These are phyloP conservation scores for Schizaphis graminum DNA, from an alignment of 2,888 invertebrate genomes.

Conservation along the genomic window DNA sequence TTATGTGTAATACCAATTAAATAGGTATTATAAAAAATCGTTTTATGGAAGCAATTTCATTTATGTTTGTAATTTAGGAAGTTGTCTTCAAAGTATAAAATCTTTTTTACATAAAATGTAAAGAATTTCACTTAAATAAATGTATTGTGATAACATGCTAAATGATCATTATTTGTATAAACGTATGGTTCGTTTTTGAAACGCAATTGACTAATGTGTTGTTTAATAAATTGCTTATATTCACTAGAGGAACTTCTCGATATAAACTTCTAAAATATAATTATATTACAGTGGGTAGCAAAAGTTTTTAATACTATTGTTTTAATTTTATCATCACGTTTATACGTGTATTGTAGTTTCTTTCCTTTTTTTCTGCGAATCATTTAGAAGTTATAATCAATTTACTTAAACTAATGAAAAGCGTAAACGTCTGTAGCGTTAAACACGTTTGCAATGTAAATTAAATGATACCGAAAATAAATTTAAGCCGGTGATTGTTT, in stretches of 20 bases:
- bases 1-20: neutral
- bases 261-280: neutral
- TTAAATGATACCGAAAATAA: slow-evolving; percentile 15
- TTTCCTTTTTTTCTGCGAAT: neutral
- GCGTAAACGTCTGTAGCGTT: neutral
- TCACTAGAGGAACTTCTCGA: neutral
- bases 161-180: too few species aligned
- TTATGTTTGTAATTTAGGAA: neutral
- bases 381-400: slow-evolving; percentile 6
- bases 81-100: neutral
- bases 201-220: neutral
- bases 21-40: neutral
- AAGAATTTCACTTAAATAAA: neutral
- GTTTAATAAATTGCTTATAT: neutral
- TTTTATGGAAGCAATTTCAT: neutral
- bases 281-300: neutral
- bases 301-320: neutral
- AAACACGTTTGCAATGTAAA: slow-evolving; percentile 44
- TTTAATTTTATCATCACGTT: neutral
- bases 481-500: slow-evolving; percentile 27
- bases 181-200: neutral
- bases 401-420: slow-evolving; percentile 19
- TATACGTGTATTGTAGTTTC: neutral
- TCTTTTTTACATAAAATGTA: neutral
- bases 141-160: neutral